Evolutionary conservation across 2,797 vertebrate genomes (phyloP), one percentile per base, ranked within the genome.

Genomic region (Sorex maritimensis): DNA sequence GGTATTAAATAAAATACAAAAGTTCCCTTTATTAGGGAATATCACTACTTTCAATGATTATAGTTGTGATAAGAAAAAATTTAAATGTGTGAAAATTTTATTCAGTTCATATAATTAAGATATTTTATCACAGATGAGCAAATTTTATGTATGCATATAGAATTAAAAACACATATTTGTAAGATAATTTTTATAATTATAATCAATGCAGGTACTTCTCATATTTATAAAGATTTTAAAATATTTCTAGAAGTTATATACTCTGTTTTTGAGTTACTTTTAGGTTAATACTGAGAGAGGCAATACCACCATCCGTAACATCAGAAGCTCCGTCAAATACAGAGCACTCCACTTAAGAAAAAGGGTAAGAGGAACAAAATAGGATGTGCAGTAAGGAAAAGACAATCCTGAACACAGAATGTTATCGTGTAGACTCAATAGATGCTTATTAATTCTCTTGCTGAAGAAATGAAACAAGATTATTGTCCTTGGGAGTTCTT

Each of bases 1-100:
- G 97, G 94, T 55, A 93, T 96, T 44, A 96, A 96, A 96, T 26
- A 30, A 80, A 94, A 93, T 89, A 81, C 80, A 41, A 82, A 94
- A 81, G 11, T 91, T 90, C 15, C 26, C 88, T 96, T 92, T 93
- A 28, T 88, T 91, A n/a, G 93, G 44, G 79, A 3, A 95, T 93
- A 10, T 72, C 12, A 71, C 2, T 90, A 88, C 26, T 89, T 82
- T 90, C 13, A 15, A 34, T 94, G 10, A 72, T 86, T 95, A 94
- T 87, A 94, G 0, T 93, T 68, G 55, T 71, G 84, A 21, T 90
- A 71, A 34, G 58, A 90, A 68, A n/a, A 1, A 0, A 0, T 52
- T 91, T 68, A 23, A 90, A 58, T 93, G 0, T 75, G 24, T 92
- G 30, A 19, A 30, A 46, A 28, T 92, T 82, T 88, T 80, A 88